Base-by-base conservation (phyloP, 2,113 vertebrate genomes). In the Nyctibius bracteatus region DNA sequence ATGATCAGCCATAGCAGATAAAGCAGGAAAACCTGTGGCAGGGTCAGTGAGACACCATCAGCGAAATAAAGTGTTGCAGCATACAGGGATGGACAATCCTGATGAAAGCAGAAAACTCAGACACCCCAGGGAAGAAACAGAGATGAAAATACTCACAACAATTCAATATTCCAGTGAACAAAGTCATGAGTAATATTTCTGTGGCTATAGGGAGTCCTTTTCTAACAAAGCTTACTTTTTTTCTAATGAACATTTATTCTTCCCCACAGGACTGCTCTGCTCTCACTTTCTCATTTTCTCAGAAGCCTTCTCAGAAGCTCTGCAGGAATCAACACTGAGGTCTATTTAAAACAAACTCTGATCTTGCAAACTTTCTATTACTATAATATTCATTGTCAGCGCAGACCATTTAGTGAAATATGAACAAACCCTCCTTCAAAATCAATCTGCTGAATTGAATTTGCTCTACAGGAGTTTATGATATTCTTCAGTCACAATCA, bases 1-100 rank as follows among this genome's bases (percentile, higher is more conserved):
- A 95, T 94, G 95, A 91, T 91, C 84, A 96, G 66, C 27, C 59
- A 81, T 88, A 58, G 49, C 66, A 96, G 59, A 88, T 33, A 87
- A 91, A 94, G n/a, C 68, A 37, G 49, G 93, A 41, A 92, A 96
- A 96, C 71, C 47, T 85, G 67, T 66, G 66, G 62, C 15, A 71
- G 71, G 51, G 66, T 77, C 84, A 93, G 20, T 23, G 47, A 85
- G 49, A 59, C 66, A 95, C 73, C 41, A 61, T 8, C 15, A 22
- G 25, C 12, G 8, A 86, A 94, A 78, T 17, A 71, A 93, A 86
- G 19, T 2, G 6, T 43, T 86, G 66, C 12, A 68, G n/a, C 59
- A 54, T 37, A 66, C 15, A 91, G 63, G 72, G 24, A 74, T 23
- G 28, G 62, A 86, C 28, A 88, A 68, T 44, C 35, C 37, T 41